phyloP scores from a whole-genome alignment of 2,113 vertebrate genomes.

The Pteruthius melanotis region DNA sequence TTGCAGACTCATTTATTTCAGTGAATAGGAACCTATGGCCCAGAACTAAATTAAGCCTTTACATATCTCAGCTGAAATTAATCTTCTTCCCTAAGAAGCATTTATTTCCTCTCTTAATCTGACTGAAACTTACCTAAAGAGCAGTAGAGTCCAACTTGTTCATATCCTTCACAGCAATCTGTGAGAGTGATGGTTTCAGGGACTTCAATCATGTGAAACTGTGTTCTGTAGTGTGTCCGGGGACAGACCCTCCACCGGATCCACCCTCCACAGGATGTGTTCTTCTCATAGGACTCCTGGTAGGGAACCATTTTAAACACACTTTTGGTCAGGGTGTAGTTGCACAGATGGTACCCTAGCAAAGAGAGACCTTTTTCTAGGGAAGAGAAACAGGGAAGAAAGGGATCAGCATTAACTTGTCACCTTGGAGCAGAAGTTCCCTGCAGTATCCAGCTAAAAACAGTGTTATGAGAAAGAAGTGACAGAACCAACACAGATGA shows the following conservation, averaged over 20 bases:
- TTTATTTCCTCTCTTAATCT: background rate
- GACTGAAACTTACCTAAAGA: constrained; percentile 76
- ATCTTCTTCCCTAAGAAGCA: background rate
- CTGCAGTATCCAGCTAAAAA: background rate
- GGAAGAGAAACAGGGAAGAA: background rate
- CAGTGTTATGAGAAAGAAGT: background rate
- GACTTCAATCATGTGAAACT: constrained; percentile 49
- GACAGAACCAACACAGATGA: background rate
- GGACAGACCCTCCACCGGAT: constrained; percentile 80
- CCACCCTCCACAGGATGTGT: constrained; percentile 79
- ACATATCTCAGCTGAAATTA: background rate
- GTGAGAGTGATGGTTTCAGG: constrained; percentile 66
- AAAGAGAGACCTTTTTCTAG: constrained; percentile 77
- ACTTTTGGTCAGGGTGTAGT: constrained; percentile 59
- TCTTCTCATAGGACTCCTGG: constrained; percentile 61
- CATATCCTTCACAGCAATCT: constrained; percentile 83
- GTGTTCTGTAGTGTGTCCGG: constrained; percentile 65
- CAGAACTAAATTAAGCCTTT: background rate
- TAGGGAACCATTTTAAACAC: constrained; percentile 68
- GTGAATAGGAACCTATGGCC: background rate
- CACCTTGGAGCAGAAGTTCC: background rate
- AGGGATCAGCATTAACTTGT: background rate
- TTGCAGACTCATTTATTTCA: background rate
- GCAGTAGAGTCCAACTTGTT: constrained; percentile 84
- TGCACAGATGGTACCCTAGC: constrained; percentile 83